Evolutionary conservation across 1,140 invertebrate genomes (phyloP).

Genomic region (Calephelis nemesis): DNA sequence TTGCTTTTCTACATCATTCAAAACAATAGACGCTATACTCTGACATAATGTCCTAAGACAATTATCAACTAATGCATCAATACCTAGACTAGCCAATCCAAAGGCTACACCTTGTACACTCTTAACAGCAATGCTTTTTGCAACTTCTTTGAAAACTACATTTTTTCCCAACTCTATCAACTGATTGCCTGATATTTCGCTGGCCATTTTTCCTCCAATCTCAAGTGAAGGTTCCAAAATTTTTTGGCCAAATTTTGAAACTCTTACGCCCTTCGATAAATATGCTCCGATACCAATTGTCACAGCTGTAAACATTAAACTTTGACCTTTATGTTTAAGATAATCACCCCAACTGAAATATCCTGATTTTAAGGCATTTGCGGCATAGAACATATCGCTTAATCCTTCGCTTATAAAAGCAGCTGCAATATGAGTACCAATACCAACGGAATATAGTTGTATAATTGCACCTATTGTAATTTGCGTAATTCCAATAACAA

Average conservation of each 20-base stretch:
- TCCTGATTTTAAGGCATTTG: slow-evolving; percentile 15
- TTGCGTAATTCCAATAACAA: slow-evolving; percentile 18
- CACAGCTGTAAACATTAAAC: slow-evolving; percentile 19
- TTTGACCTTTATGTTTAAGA: slow-evolving; percentile 17
- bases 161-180: slow-evolving; percentile 5
- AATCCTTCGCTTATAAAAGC: slow-evolving; percentile 18
- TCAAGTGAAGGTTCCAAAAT: slow-evolving; percentile 12
- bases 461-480: slow-evolving; percentile 15
- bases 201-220: slow-evolving; percentile 3
- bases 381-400: slow-evolving; percentile 18
- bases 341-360: slow-evolving; percentile 22
- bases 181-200: slow-evolving; percentile 6
- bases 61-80: slow-evolving; percentile 10
- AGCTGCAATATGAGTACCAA: slow-evolving; percentile 20
- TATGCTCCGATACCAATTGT: slow-evolving; percentile 6
- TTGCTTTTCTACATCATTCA: slow-evolving; percentile 6
- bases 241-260: slow-evolving; percentile 18
- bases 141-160: not conserved
- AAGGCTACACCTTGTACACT: not conserved
- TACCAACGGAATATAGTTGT: slow-evolving; percentile 10
- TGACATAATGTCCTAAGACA: slow-evolving; percentile 14
- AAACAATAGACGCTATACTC: slow-evolving; percentile 2
- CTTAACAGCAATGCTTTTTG: slow-evolving; percentile 1
- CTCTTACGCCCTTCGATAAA: slow-evolving; percentile 5
- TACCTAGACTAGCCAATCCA: slow-evolving; percentile 5